Base-by-base conservation (phyloP, 1,140 invertebrate genomes). In the Drosophila mojavensis region DNA sequence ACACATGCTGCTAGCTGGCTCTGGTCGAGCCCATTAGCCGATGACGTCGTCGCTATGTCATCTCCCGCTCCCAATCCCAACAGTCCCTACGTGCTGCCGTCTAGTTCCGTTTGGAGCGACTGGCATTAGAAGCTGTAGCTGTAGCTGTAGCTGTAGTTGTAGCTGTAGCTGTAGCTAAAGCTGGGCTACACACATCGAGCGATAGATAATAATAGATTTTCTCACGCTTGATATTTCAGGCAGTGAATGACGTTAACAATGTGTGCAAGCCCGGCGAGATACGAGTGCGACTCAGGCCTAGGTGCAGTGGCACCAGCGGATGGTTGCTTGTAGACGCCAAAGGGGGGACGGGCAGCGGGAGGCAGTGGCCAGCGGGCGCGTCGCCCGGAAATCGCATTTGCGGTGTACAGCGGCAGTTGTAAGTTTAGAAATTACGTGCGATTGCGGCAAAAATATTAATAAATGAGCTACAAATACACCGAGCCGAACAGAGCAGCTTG, bases 131-230 rank as follows among this genome's bases (percentile, higher is more conserved):
- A 56, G 33, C 61, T 69, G 20, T 15, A 17, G 43, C 58, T 33
- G 47, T 17, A 30, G 24, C 15, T 17, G 11, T 9, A 58, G 73
- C 67, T 68, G 67, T 68, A 71, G 81, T 77, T 71, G 33, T 60
- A 59, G 61, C 71, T 33, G 0, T 33, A 7, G 33, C 33, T 33
- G 6, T 33, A 10, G 33, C 33, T 33, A 1, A 9, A 33, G 33
- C 33, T 72, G 74, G 53, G 47, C 74, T 54, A 70, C 68, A 85
- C 68, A 70, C 73, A 72, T 63, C 73, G 60, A 69, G 79, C 75
- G 61, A 83, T 89, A 83, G 83, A 88, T 88, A 88, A 88, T 89
- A 88, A 88, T 89, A 88, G 84, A 88, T 88, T 88, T 86, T 88
- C 83, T 89, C 83, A 88, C 83, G 83, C 84, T 88, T 88, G 83